Base-by-base conservation (phyloP, 2,888 invertebrate genomes). In the Hypena proboscidalis region DNA sequence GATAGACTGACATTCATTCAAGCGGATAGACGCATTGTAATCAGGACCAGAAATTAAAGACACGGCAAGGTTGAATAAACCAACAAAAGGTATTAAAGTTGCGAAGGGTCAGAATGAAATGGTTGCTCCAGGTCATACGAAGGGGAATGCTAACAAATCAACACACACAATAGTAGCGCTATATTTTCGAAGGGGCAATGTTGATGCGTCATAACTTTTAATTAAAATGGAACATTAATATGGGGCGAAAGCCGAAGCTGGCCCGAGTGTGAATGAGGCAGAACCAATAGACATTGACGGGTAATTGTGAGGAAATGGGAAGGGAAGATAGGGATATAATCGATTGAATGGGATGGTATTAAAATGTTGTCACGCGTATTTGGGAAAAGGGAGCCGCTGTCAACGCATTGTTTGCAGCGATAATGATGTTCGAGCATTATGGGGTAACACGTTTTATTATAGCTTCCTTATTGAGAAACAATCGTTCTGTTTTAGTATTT, bases 201-300 rank as follows among this genome's bases (percentile, higher is more conserved):
- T 64, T 76, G 81, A 82, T 77, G 84, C 80, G 83, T 89, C 88
- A 89, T 86, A 87, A 83, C 72, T 89, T 89, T 89, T 87, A 87
- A 90, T 90, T 88, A 84, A 83, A 85, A 82, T 71, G 76, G 81
- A 74, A 75, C 83, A 79, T 83, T 85, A 78, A 76, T 74, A 67
- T 67, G 64, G 76, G 78, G 77, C 74, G 66, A 72, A 67, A 72
- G 72, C 75, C 71, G 69, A 75, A 76, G 74, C 67, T 51, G 51
- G 56, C 57, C 61, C 52, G 33, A 58, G 70, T 67, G 69, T 67
- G 77, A 74, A 72, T 67, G 69, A 62, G 67, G 71, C 59, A 58
- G 49, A 66, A 67, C 59, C 69, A 74, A 77, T 71, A 61, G 72
- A 67, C 74, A 83, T 83, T 76, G 77, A 79, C 72, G 79, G 85